These are phyloP conservation scores for Nebria salina DNA, from an alignment of 2,888 invertebrate species.

Conservation along the genomic window DNA sequence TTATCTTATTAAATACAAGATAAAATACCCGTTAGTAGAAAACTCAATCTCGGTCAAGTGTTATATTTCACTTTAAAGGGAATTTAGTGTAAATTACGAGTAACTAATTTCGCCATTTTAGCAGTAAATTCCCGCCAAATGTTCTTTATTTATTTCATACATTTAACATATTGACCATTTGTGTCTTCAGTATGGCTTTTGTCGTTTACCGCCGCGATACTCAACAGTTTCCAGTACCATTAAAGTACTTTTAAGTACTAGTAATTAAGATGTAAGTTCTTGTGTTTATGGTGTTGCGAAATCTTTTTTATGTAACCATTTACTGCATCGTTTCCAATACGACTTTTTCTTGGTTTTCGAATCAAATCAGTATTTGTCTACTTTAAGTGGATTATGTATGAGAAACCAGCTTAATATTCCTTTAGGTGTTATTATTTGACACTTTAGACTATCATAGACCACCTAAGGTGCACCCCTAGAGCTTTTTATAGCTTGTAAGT, in stretches of 20 bases:
- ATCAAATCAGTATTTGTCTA: too few species aligned
- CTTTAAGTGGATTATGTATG: too few species aligned
- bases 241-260: not conserved
- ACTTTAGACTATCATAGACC: too few species aligned
- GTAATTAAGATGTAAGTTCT: conserved; percentile 1
- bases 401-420: too few species aligned
- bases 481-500: too few species aligned
- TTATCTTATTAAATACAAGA: not conserved
- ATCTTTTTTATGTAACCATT: not conserved
- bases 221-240: not conserved
- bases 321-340: too few species aligned
- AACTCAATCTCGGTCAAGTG: too few species aligned
- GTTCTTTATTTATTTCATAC: too few species aligned
- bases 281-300: not conserved
- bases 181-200: not conserved
- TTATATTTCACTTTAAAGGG: not conserved
- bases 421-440: too few species aligned
- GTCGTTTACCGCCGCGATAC: not conserved
- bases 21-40: not conserved
- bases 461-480: too few species aligned
- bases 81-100: not conserved
- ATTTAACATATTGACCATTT: not conserved
- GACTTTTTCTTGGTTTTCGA: too few species aligned
- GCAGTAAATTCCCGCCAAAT: too few species aligned
- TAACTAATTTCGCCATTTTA: not conserved